phyloP scores from a whole-genome alignment of 2,113 vertebrate species.

The Rhabdornis inornatus region DNA sequence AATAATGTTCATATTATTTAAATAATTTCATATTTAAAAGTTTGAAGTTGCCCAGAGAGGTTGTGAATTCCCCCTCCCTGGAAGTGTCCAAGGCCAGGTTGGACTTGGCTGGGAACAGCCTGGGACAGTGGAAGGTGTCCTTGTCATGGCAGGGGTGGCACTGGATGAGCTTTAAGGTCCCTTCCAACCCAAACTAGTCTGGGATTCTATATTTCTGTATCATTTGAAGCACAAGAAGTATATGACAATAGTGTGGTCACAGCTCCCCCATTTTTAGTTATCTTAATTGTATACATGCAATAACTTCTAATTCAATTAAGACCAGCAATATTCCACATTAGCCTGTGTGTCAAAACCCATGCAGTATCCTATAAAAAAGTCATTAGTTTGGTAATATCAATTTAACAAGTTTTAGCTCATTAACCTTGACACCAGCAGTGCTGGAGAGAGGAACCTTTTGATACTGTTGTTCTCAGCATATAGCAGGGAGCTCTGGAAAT shows the following conservation, averaged over 20 bases:
- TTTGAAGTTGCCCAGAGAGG: not conserved
- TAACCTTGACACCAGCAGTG: conserved; percentile 55
- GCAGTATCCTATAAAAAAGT: conserved; percentile 42
- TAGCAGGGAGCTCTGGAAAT: not conserved
- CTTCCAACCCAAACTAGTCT: not conserved
- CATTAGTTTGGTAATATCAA: conserved; percentile 58
- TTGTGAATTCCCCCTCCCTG: not conserved
- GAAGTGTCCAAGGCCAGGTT: not conserved
- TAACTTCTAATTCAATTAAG: conserved; percentile 62
- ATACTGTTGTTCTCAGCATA: conserved; percentile 9
- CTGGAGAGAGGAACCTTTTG: conserved; percentile 27
- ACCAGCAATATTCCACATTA: conserved; percentile 33
- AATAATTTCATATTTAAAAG: not conserved
- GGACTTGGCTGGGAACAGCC: accelerated
- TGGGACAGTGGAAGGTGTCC: not conserved
- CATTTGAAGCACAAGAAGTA: not conserved
- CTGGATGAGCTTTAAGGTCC: not conserved
- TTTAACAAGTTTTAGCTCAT: conserved; percentile 67
- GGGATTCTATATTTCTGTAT: accelerated
- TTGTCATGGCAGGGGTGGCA: not conserved
- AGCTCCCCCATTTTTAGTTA: conserved; percentile 1
- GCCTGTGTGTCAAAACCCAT: conserved; percentile 45
- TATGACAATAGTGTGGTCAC: not conserved
- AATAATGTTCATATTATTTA: not conserved
- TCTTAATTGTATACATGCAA: conserved; percentile 18